Percentiles rank a stretch among this genome's conserved stretches.
Conservation (phyloP, 2,113 vertebrate species). For the Hypocryptadius cinnamomeus region DNA sequence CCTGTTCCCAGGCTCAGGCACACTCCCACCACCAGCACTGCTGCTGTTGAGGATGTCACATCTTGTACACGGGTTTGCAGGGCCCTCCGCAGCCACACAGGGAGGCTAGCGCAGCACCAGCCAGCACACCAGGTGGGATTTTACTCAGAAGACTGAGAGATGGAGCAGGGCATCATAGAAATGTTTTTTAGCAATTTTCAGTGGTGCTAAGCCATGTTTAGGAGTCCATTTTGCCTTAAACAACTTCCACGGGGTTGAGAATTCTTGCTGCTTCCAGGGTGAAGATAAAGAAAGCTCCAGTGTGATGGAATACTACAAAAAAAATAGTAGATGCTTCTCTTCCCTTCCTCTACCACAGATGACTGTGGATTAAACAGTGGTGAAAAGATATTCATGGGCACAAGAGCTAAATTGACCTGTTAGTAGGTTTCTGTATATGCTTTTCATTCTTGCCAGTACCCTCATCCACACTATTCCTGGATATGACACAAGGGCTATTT, state of each 20-base stretch:
- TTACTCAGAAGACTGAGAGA: neutral
- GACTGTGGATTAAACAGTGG: neutral
- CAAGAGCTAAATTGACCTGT: neutral
- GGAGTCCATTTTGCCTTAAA: neutral
- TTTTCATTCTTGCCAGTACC: neutral
- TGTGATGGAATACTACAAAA: neutral
- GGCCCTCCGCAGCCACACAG: neutral
- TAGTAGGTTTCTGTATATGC: rapidly evolving
- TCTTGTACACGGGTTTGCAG: rapidly evolving
- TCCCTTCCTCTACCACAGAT: neutral
- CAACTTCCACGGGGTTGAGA: neutral
- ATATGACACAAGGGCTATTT: neutral
- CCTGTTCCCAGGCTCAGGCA: neutral
- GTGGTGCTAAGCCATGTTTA: neutral
- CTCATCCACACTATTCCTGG: neutral
- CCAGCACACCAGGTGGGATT: neutral
- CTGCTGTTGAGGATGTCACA: neutral
- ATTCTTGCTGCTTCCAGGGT: neutral
- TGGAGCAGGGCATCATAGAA: neutral
- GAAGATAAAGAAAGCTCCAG: neutral
- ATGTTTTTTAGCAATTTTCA: neutral
- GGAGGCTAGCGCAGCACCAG: neutral
- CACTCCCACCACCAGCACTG: neutral
- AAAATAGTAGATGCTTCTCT: neutral
- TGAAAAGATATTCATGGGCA: neutral